Conservation (phyloP, 2,888 invertebrate species). For the Scaptodrosophila latifasciaeformis region DNA sequence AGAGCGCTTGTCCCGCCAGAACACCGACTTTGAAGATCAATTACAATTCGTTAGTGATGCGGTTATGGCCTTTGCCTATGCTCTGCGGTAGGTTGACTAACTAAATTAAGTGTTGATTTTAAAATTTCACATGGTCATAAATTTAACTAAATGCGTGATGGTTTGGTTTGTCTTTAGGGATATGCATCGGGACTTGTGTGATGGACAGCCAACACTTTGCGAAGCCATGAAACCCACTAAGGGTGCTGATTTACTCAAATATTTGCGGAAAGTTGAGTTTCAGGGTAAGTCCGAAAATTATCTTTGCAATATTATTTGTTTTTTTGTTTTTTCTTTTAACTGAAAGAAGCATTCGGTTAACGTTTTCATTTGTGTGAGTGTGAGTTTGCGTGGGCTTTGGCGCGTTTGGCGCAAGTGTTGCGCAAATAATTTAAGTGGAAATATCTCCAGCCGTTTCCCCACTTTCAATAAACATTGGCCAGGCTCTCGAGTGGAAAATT, state of each 20-base stretch:
- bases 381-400: constrained; percentile 9
- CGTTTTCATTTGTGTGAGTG: background rate
- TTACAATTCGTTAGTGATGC: constrained; percentile 97
- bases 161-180: constrained; percentile 78
- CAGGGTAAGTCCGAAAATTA: constrained; percentile 80
- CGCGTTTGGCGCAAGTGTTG: constrained; percentile 36
- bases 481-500: constrained; percentile 69
- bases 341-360: constrained; percentile 1
- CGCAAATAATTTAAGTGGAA: constrained; percentile 56
- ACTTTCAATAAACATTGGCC: constrained; percentile 53
- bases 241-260: constrained; percentile 88
- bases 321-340: background rate
- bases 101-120: background rate
- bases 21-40: constrained; percentile 93
- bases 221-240: constrained; percentile 93
- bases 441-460: constrained; percentile 21
- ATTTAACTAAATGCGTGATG: constrained; percentile 1
- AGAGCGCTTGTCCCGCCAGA: constrained; percentile 83
- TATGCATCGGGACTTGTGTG: constrained; percentile 90
- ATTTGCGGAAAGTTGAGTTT: constrained; percentile 89
- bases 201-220: constrained; percentile 85
- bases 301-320: background rate
- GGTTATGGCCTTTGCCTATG: constrained; percentile 95
- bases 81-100: constrained; percentile 79
- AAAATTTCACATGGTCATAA: no score